These are phyloP conservation scores for Strongylocentrotus purpuratus DNA, from an alignment of 35 echinoderm and acorn worm species.

Conservation along the genomic window DNA sequence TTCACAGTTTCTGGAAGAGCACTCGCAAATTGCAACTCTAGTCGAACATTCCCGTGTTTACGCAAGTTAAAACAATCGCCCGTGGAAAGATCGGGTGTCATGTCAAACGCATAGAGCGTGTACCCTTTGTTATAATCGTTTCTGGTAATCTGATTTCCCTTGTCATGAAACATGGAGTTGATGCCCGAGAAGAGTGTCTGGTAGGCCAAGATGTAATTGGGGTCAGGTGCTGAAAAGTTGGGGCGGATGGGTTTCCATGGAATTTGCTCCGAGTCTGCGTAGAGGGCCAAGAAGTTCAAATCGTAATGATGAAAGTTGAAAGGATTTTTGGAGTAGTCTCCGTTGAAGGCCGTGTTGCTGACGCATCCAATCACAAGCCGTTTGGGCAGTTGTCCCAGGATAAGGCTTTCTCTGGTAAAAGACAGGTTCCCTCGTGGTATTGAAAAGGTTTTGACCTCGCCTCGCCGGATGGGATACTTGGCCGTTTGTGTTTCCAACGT, in stretches of 20 bases:
- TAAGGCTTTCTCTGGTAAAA: constrained; percentile 59
- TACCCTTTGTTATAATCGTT: constrained; percentile 39
- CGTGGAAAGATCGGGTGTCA: constrained; percentile 62
- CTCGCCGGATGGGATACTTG: constrained; percentile 57
- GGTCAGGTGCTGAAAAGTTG: no score
- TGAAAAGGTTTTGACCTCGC: constrained; percentile 60
- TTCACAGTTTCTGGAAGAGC: constrained; percentile 59
- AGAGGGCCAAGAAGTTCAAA: no score
- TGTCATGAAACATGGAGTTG: constrained; percentile 54
- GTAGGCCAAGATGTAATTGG: constrained; percentile 60
- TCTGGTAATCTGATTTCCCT: constrained; percentile 48
- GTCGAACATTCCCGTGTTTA: no score
- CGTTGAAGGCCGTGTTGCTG: no score
- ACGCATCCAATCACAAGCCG: constrained; percentile 64
- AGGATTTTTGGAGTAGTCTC: no score
- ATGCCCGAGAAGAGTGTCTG: constrained; percentile 60
- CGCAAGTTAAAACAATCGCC: constrained; percentile 67
- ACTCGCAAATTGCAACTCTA: constrained; percentile 68
- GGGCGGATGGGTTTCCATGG: no score
- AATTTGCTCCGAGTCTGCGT: no score
- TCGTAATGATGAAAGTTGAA: no score
- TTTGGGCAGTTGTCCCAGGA: constrained; percentile 66
- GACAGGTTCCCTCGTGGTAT: no score
- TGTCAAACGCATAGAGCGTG: constrained; percentile 68
- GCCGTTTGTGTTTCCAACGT: constrained; percentile 47